phyloP scores from a whole-genome alignment of 1,140 invertebrate species.

The Procambarus clarkii region DNA sequence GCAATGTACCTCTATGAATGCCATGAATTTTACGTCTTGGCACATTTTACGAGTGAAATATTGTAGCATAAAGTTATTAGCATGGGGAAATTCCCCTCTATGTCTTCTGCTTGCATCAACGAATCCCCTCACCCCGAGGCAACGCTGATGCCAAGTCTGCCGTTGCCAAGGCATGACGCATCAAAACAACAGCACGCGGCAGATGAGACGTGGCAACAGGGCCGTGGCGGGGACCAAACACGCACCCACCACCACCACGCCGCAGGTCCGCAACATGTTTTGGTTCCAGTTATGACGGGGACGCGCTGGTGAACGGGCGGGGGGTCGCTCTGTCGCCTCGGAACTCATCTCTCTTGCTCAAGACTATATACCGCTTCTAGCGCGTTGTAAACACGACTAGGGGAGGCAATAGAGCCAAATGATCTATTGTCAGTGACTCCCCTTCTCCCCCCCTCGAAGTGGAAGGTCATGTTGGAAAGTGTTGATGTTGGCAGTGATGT shows the following conservation, averaged over 20 bases:
- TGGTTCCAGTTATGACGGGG: neutral
- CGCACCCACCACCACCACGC: neutral
- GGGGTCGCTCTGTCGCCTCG: neutral
- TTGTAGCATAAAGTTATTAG: neutral
- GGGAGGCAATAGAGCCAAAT: neutral
- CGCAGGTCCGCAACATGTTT: constrained; percentile 1
- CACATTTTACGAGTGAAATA: neutral
- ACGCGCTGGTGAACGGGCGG: neutral
- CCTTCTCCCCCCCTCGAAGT: neutral
- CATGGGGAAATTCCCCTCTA: neutral
- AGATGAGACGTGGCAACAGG: neutral
- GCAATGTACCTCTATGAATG: too few relatives aligned
- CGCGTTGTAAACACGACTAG: neutral
- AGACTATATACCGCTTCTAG: too few relatives aligned
- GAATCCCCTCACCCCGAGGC: neutral
- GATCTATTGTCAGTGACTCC: too few relatives aligned
- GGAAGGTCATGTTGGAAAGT: neutral
- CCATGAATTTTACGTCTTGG: neutral
- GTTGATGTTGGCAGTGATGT: neutral
- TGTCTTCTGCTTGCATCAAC: neutral
- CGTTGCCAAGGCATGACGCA: neutral
- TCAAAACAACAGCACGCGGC: neutral
- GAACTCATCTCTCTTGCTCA: too few relatives aligned
- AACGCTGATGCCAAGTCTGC: neutral
- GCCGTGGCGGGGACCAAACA: neutral